Base-by-base conservation (phyloP, 2,888 invertebrate genomes). In the Chrysolina oricalcia region DNA sequence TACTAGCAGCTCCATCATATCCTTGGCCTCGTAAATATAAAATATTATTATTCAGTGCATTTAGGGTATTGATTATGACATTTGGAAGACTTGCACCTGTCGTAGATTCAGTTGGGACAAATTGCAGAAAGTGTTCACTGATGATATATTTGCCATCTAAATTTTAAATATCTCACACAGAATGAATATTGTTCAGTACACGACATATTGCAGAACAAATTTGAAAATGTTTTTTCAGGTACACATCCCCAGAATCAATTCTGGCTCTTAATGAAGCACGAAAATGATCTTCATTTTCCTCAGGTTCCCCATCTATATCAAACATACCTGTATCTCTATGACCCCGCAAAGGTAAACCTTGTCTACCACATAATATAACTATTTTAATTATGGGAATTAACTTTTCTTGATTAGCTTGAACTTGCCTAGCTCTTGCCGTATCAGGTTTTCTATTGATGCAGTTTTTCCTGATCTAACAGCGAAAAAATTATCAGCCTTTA, bases 191-290 rank as follows among this genome's bases (percentile, higher is more conserved):
- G n/a, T n/a, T 50, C 50, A 50, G 13, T 50, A 13, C 8, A 9
- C 21, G 72, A 41, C 5, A 75, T 71, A 71, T 75, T 72, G 8
- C 15, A 53, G 53, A n/a, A 53, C 53, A 53, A 15, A n/a, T 53
- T 53, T 53, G 15, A n/a, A 21, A 21, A n/a, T 41, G 21, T 41
- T 43, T 66, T 11, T 66, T 66, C 23, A 41, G 19, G n/a, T 41
- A 3, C 4, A 41, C 43, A 41, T 65, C 19, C 27, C 19, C 19
- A 35, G 19, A 41, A 43, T 65, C 40, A 65, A 19, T 43, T 17
- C 66, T 40, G 13, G 21, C 21, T 66, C 50, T 68, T 50, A 68
- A 17, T 11, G 48, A 46, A 1, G 46, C 68, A 46, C 53, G 48
- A 68, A 68, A 53, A 53, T 53, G 5, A 15, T n/a, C 53, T n/a